These are phyloP conservation scores for Deilephila elpenor DNA, from an alignment of 2,888 invertebrate genomes.

Conservation along the genomic window DNA sequence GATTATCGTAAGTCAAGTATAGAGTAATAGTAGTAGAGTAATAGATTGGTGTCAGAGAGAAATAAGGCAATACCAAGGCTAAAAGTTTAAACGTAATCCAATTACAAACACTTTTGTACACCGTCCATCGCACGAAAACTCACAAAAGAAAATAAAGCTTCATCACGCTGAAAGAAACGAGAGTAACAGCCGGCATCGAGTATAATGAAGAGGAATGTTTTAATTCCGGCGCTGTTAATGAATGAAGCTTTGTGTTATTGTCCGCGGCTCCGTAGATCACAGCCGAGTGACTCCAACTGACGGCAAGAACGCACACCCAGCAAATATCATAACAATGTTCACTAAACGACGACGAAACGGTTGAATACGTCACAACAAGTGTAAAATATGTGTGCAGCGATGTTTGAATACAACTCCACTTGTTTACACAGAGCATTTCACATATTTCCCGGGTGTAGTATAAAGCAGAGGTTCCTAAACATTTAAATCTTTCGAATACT, in stretches of 20 bases:
- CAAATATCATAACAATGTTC: not conserved
- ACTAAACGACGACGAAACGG: not conserved
- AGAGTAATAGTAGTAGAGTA: too few species aligned
- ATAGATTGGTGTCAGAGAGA: too few species aligned
- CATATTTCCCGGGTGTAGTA: not conserved
- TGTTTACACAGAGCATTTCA: not conserved
- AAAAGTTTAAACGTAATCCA: too few species aligned
- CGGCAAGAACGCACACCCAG: not conserved
- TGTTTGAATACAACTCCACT: not conserved
- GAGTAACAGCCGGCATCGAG: not conserved
- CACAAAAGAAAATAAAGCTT: not conserved
- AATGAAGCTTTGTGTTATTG: slow-evolving; percentile 4
- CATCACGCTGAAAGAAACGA: not conserved
- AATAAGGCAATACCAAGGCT: too few species aligned
- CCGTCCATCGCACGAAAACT: not conserved
- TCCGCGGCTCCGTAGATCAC: not conserved
- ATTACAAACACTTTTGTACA: not conserved
- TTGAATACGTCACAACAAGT: not conserved
- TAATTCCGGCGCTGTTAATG: not conserved
- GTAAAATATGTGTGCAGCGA: slow-evolving; percentile 5
- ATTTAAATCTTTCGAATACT: too few species aligned
- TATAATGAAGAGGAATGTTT: not conserved
- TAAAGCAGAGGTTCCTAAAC: not conserved
- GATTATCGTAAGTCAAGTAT: too few species aligned
- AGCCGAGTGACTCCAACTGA: not conserved